Conservation (phyloP, 1,140 invertebrate species). For the Drosophila simulans region DNA sequence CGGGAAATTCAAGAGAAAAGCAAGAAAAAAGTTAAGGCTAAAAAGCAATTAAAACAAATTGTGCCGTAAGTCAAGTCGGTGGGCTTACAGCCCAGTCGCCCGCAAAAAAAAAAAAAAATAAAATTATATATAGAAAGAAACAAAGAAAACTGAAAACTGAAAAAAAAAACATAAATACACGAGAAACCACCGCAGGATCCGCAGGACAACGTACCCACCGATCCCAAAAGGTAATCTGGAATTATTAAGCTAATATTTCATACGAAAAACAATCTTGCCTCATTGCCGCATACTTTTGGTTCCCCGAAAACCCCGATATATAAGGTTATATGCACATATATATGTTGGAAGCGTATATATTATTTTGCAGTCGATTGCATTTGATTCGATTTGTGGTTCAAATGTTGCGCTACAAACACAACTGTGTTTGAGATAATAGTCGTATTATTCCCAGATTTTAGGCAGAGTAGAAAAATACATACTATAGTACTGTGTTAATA, state of each 20-base stretch:
- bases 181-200: slow-evolving; percentile 17
- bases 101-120: slow-evolving; percentile 4
- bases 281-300: slow-evolving; percentile 37
- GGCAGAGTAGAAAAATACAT: background rate
- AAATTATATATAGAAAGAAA: background rate
- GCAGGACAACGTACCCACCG: slow-evolving; percentile 13
- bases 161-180: background rate
- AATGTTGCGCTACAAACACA: slow-evolving; percentile 16
- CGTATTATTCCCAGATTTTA: background rate
- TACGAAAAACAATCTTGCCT: slow-evolving; percentile 37
- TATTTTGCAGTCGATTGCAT: slow-evolving; percentile 65
- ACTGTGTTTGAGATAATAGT: background rate
- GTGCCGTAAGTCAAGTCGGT: slow-evolving; percentile 77
- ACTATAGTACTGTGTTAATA: background rate
- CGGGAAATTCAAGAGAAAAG: slow-evolving; percentile 18
- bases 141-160: background rate
- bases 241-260: slow-evolving; percentile 57
- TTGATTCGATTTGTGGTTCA: slow-evolving; percentile 64
- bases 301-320: background rate
- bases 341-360: slow-evolving; percentile 30
- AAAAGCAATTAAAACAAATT: slow-evolving; percentile 82
- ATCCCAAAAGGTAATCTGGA: slow-evolving; percentile 55
- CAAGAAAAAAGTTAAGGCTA: slow-evolving; percentile 43
- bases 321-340: background rate
- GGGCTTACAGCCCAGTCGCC: slow-evolving; percentile 57